A percentile compares a stretch with the other conserved stretches of the same genome.
phyloP scores from a whole-genome alignment of 2,797 vertebrate species.

The Sebastes cheni region DNA sequence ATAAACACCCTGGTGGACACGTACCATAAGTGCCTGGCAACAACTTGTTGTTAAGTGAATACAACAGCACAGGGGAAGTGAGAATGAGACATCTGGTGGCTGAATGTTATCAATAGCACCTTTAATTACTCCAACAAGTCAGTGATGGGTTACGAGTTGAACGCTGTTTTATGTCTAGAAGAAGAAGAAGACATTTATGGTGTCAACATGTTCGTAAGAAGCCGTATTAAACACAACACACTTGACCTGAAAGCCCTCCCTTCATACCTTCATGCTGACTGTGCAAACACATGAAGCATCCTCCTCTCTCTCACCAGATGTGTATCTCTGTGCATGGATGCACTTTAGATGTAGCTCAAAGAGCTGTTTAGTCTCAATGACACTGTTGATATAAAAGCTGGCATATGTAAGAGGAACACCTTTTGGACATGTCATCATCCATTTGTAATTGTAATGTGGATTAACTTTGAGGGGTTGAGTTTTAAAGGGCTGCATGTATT shows the following conservation, averaged over 20 bases:
- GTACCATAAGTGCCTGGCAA: no score
- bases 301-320: not conserved
- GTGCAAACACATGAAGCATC: not conserved
- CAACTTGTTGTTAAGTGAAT: no score
- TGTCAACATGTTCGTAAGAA: not conserved
- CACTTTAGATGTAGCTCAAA: not conserved
- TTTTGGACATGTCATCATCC: constrained; percentile 2
- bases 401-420: not conserved
- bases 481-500: constrained; percentile 32
- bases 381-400: not conserved
- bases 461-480: constrained; percentile 4
- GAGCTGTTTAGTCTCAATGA: not conserved
- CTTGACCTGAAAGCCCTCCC: not conserved
- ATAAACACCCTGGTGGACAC: no score
- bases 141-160: not conserved
- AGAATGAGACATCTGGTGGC: no score
- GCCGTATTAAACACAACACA: constrained; percentile 2
- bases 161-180: not conserved
- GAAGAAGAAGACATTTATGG: not conserved
- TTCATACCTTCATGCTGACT: not conserved
- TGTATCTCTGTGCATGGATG: not conserved
- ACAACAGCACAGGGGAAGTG: no score
- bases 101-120: no score
- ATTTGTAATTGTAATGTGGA: not conserved
- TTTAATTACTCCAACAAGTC: no score